These are phyloP conservation scores for Tiaroga cobitis DNA, from an alignment of 2,797 vertebrate species.

Conservation along the genomic window DNA sequence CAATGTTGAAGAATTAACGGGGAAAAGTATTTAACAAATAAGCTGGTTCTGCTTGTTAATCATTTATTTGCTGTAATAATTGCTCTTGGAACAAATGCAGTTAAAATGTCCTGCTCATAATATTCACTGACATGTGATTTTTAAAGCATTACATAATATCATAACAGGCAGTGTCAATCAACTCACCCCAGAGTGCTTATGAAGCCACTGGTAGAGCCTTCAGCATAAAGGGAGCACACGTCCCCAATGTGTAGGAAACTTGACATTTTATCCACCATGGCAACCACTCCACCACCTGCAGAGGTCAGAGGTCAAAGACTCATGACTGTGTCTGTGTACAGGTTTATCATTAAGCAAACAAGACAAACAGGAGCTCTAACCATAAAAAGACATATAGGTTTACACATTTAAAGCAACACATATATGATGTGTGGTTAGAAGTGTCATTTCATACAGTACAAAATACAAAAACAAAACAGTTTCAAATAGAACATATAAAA, in stretches of 20 bases:
- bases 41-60: conserved; percentile 13
- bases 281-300: conserved; percentile 55
- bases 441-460: neutral
- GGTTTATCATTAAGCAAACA: conserved; percentile 30
- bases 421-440: neutral
- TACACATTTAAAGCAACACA: neutral
- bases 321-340: conserved; percentile 6
- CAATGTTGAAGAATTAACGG: neutral
- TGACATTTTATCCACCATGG: conserved; percentile 92
- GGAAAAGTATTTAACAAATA: neutral
- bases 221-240: conserved; percentile 89
- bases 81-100: neutral
- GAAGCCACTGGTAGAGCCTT: conserved; percentile 89
- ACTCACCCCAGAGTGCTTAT: conserved; percentile 91
- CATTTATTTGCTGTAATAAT: conserved; percentile 23
- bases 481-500: neutral
- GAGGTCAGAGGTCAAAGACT: conserved; percentile 27
- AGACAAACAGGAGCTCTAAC: neutral
- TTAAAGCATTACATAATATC: neutral
- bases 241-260: conserved; percentile 92
- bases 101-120: neutral
- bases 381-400: neutral
- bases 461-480: neutral
- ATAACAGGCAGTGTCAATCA: neutral
- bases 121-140: neutral